These are phyloP conservation scores for Vannuccia rotundouncinata DNA, from an alignment of 2,888 invertebrate species.

Conservation along the genomic window DNA sequence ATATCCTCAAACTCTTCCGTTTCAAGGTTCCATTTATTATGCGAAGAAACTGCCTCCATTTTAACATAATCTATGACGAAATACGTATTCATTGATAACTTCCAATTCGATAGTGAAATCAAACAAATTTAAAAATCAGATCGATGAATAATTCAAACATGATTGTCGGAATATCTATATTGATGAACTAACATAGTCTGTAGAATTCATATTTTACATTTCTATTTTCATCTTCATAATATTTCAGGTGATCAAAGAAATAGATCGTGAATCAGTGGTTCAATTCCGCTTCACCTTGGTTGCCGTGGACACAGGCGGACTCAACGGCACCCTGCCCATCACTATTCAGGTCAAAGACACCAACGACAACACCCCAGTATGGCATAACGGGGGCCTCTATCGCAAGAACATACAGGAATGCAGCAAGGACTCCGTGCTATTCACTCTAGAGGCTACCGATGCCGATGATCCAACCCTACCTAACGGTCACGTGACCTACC, in stretches of 20 bases:
- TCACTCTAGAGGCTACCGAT: slow-evolving; percentile 23
- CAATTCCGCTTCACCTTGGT: slow-evolving; percentile 41
- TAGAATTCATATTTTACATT: too few species aligned
- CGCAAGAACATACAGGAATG: slow-evolving; percentile 29
- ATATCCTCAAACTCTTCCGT: too few species aligned
- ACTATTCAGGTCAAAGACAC: slow-evolving; percentile 42
- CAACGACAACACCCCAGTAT: slow-evolving; percentile 42
- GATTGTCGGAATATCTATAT: too few species aligned
- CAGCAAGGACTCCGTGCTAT: background rate
- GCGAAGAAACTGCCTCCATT: too few species aligned
- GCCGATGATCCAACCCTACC: slow-evolving; percentile 7
- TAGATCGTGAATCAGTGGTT: slow-evolving; percentile 43
- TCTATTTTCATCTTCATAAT: too few species aligned
- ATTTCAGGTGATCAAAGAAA: slow-evolving; percentile 33
- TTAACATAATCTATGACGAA: too few species aligned
- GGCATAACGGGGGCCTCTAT: slow-evolving; percentile 24
- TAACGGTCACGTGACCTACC: slow-evolving; percentile 12
- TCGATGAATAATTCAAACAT: too few species aligned
- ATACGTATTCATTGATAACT: too few species aligned
- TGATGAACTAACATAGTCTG: too few species aligned
- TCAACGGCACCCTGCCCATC: slow-evolving; percentile 35
- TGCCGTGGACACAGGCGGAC: slow-evolving; percentile 42
- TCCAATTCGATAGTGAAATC: too few species aligned
- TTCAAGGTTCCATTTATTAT: too few species aligned
- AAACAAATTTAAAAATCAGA: too few species aligned